A percentile compares a stretch with the other conserved stretches of the same genome.
These are phyloP conservation scores for Meles meles DNA, from an alignment of 2,113 vertebrate species.

Conservation along the genomic window DNA sequence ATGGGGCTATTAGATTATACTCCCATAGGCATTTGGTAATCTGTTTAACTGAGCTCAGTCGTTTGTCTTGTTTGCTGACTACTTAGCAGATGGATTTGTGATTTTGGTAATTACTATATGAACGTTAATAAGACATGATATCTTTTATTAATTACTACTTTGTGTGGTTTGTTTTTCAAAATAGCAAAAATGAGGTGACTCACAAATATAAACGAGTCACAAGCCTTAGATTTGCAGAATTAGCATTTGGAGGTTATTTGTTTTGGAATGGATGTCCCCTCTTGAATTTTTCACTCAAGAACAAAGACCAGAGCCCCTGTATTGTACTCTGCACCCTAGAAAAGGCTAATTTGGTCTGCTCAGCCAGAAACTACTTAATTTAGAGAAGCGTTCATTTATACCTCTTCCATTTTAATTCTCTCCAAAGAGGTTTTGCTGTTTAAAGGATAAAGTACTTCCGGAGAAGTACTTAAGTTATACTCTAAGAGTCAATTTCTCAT, in stretches of 20 bases:
- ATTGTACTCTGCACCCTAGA: neutral
- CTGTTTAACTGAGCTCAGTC: conserved; percentile 88
- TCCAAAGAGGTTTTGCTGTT: neutral
- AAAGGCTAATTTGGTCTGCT: conserved; percentile 5
- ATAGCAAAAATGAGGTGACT: conserved; percentile 48
- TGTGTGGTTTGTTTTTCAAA: conserved; percentile 76
- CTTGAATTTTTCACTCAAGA: neutral
- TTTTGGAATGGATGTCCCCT: neutral
- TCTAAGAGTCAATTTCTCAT: conserved; percentile 9
- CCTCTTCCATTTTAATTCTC: conserved; percentile 44
- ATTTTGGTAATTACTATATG: conserved; percentile 80
- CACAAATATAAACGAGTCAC: conserved; percentile 61
- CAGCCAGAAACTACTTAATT: neutral
- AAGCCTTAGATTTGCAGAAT: conserved; percentile 61
- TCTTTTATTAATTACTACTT: conserved; percentile 84
- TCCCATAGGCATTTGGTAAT: conserved; percentile 90
- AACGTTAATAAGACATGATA: conserved; percentile 82
- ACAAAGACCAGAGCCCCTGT: neutral
- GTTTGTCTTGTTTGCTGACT: conserved; percentile 91
- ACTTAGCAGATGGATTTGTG: conserved; percentile 83
- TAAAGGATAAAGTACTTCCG: neutral
- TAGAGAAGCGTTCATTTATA: neutral
- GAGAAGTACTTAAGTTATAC: neutral
- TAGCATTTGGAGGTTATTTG: conserved; percentile 15
- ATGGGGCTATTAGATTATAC: conserved; percentile 81